These are phyloP conservation scores for Harpagifer antarcticus DNA, from an alignment of 2,797 vertebrate species.

Conservation along the genomic window DNA sequence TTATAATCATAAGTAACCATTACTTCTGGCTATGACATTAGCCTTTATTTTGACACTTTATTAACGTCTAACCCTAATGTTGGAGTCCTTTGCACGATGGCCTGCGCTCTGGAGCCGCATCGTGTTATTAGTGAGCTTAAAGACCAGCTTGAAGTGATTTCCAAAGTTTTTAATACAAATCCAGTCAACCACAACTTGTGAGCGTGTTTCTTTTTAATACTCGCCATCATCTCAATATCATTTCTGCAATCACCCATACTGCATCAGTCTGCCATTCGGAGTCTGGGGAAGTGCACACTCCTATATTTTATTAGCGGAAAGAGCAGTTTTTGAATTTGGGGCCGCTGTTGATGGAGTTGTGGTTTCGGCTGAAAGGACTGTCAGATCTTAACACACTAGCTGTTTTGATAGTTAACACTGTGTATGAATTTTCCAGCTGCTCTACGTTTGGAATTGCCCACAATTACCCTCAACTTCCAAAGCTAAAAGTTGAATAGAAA, in stretches of 20 bases:
- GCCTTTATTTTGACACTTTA: background rate
- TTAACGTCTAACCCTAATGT: slow-evolving; percentile 24
- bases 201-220: slow-evolving; percentile 32
- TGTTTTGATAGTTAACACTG: slow-evolving; percentile 26
- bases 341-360: slow-evolving; percentile 46
- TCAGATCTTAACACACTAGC: slow-evolving; percentile 27
- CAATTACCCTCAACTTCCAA: slow-evolving; percentile 31
- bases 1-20: background rate
- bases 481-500: slow-evolving; percentile 1
- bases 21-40: background rate
- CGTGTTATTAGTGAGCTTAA: slow-evolving; percentile 51
- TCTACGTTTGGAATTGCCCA: slow-evolving; percentile 41
- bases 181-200: slow-evolving; percentile 54
- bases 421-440: slow-evolving; percentile 45
- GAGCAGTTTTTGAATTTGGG: slow-evolving; percentile 15
- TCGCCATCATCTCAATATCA: slow-evolving; percentile 34
- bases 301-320: slow-evolving; percentile 44
- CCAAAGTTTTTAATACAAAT: slow-evolving; percentile 65
- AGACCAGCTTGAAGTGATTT: slow-evolving; percentile 71
- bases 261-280: slow-evolving; percentile 22
- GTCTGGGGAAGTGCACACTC: slow-evolving; percentile 21
- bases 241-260: slow-evolving; percentile 29
- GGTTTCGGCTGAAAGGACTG: slow-evolving; percentile 43
- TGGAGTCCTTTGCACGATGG: slow-evolving; percentile 47
- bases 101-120: slow-evolving; percentile 38